Evolutionary conservation across 2,888 invertebrate species (phyloP), one percentile per base, ranked within the genome.

Genomic region (Sepiola atlantica): DNA sequence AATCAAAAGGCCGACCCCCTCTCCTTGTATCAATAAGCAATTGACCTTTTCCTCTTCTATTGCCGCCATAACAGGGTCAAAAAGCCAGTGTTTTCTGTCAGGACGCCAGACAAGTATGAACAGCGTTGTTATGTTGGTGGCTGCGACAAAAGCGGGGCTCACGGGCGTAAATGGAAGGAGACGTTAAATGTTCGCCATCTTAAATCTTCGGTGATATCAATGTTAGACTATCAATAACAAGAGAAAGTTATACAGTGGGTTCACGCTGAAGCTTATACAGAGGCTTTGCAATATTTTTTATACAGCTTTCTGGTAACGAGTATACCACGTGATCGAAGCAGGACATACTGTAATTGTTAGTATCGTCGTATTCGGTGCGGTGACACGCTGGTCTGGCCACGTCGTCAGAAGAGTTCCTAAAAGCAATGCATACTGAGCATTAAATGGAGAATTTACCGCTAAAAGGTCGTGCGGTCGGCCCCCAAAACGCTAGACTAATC

Each of bases 51-150:
- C 77, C n/a, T 77, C 77, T 8, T 77, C 77, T 77, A 77, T n/a
- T 77, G 32, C n/a, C 77, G 77, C 77, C n/a, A 77, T 77, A 77
- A 77, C 77, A 77, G 32, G n/a, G 77, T 18, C 77, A 32, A 77
- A 77, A 77, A 32, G 77, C n/a, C 77, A n/a, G n/a, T n/a, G n/a
- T n/a, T 77, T 77, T 77, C 77, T 77, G n/a, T 77, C 77, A 77
- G 14, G n/a, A 77, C 16, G 77, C 3, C 16, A 77, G 77, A 32
- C 16, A 77, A 77, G 32, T 77, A 77, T 77, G 77, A 77, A 77
- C 77, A 77, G n/a, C 77, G 77, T 77, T n/a, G n/a, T n/a, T 45
- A n/a, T 12, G n/a, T n/a, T 77, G 16, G 32, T 77, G 77, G 32
- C 14, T n/a, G 77, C n/a, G n/a, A n/a, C 16, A 16, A 32, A 77